Evolutionary conservation across 2,888 invertebrate genomes (phyloP).

Genomic region (Campoplex capitator): DNA sequence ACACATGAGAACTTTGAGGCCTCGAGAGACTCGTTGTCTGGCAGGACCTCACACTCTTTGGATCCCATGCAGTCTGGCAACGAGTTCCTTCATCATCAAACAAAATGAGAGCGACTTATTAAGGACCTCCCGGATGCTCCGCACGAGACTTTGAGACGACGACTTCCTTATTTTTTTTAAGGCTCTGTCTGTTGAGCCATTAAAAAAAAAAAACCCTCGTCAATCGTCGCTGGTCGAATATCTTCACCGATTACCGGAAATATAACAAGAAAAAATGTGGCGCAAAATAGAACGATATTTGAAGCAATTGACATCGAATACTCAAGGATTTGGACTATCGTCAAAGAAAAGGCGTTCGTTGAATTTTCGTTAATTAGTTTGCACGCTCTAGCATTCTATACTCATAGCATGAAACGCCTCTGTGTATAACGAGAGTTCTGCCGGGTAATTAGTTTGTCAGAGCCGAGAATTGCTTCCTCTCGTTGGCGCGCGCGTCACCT

Average conservation of each 20-base stretch:
- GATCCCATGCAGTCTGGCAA: constrained; percentile 57
- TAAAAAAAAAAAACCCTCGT: constrained; percentile 54
- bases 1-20: constrained; percentile 19
- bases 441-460: constrained; percentile 72
- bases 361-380: constrained; percentile 72
- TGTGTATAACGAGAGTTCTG: constrained; percentile 62
- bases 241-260: constrained; percentile 30
- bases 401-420: constrained; percentile 18
- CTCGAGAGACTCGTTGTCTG: constrained; percentile 70
- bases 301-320: neutral
- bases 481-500: constrained; percentile 6
- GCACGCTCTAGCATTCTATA: constrained; percentile 58
- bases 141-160: constrained; percentile 43
- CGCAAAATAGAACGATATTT: neutral
- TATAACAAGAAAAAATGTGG: constrained; percentile 62
- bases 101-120: constrained; percentile 50
- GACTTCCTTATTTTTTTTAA: constrained; percentile 63
- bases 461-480: constrained; percentile 70
- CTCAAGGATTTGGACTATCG: neutral
- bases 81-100: constrained; percentile 32
- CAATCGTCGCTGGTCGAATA: constrained; percentile 42
- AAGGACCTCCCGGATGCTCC: constrained; percentile 47
- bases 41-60: constrained; percentile 58
- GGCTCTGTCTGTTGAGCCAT: constrained; percentile 11
- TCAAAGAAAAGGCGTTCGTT: constrained; percentile 31